Evolutionary conservation across 2,113 vertebrate species (phyloP), one percentile per base, ranked within the genome.

Genomic region (Chinchilla lanigera): DNA sequence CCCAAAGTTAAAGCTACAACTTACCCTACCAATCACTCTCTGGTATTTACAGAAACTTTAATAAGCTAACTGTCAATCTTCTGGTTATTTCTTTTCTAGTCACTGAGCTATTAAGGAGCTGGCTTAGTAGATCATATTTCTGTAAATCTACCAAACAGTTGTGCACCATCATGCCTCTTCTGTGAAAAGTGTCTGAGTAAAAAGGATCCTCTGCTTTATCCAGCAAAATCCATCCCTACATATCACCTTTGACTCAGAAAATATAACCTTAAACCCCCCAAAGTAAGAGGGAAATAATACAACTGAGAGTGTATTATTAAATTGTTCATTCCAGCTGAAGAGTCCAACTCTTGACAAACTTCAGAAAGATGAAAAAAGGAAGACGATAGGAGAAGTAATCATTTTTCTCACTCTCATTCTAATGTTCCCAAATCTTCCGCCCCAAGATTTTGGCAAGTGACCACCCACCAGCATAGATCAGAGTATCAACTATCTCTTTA

Each of bases 61-160:
- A 47, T 84, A 89, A 88, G 0, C 61, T 92, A 20, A 84, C 82
- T 94, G 19, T 60, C 85, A 90, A 35, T 92, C 71, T 96, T 86
- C 47, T 35, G 56, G 9, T 56, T 86, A 83, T 58, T 95, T 92
- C 28, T 95, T 96, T 73, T 77, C 60, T 86, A 94, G 88, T 92
- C 81, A 92, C 58, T 95, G 30, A 93, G 61, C 22, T 91, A 22
- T 90, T 81, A 89, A 38, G 33, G n/a, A 93, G 28, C 77, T 81
- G 54, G 38, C 17, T 95, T 65, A 93, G 81, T 30, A 58, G 30
- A 63, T 10, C 13, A 38, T 75, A n/a, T 11, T 95, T 86, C 44
- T 54, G 47, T n/a, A 78, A 38, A 28, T 69, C 14, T 52, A 85
- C 52, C 33, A 60, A 96, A 78, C 7, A 73, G 8, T 35, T 41